These are phyloP conservation scores for Netelia inedita DNA, from an alignment of 2,888 invertebrate genomes.

Conservation along the genomic window DNA sequence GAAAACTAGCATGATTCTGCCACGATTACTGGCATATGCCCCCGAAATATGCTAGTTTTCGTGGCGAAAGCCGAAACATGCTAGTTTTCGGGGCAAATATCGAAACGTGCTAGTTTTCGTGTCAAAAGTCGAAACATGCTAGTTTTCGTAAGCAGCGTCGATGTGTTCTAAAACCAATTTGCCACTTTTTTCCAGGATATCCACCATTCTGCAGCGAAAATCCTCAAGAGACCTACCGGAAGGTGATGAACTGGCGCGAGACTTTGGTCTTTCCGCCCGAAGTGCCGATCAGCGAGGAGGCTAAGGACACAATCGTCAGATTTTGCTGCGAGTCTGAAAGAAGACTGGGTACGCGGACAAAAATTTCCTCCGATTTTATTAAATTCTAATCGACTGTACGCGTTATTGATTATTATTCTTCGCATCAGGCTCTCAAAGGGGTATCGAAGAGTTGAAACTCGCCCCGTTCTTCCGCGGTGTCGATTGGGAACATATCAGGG, in stretches of 20 bases:
- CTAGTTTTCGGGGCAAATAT: no score
- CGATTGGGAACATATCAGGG: constrained; percentile 99
- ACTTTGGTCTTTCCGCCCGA: constrained; percentile 99
- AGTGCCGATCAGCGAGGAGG: constrained; percentile 99
- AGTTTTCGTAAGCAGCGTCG: no score
- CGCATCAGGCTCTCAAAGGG: constrained; percentile 93
- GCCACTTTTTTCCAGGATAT: constrained; percentile 88
- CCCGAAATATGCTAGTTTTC: no score
- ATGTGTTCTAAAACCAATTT: background rate
- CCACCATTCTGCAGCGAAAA: constrained; percentile 99
- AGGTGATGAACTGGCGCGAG: constrained; percentile 99
- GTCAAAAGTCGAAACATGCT: no score
- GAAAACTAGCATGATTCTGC: no score
- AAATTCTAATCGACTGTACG: constrained; percentile 11
- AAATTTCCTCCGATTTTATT: background rate
- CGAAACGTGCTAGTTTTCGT: no score
- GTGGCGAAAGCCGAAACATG: no score
- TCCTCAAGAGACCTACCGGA: constrained; percentile 97
- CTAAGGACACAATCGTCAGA: constrained; percentile 96
- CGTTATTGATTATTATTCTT: constrained; percentile 9
- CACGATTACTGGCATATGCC: no score
- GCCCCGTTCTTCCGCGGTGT: constrained; percentile 98
- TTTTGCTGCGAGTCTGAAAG: constrained; percentile 99
- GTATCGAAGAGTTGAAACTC: constrained; percentile 96
- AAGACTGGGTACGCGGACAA: constrained; percentile 87